Conservation (phyloP, 2,113 vertebrate species). For the Pelusios castaneus region DNA sequence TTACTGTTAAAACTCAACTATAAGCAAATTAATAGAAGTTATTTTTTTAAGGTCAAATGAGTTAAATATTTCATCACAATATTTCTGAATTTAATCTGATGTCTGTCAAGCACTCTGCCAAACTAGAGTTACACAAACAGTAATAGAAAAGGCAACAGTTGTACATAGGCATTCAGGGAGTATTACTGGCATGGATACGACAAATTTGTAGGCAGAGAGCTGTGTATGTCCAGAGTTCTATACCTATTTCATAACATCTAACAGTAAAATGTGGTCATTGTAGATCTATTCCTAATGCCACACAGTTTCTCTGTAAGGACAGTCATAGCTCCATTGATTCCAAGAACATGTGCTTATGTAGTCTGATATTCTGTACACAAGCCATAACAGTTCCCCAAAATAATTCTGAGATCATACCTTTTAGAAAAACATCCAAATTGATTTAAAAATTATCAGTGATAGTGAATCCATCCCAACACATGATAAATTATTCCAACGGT, state of each 20-base stretch:
- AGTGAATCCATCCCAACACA: too few relatives aligned
- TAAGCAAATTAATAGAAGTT: background rate
- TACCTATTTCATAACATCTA: background rate
- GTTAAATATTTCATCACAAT: background rate
- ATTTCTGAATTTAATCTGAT: background rate
- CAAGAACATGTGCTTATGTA: background rate
- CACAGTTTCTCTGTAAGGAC: background rate
- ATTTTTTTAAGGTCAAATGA: background rate
- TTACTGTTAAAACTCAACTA: background rate
- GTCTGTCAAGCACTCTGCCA: background rate
- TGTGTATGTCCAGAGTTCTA: background rate
- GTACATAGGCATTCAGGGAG: background rate
- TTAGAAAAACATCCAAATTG: too few relatives aligned
- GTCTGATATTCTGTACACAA: background rate
- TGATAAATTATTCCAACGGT: too few relatives aligned
- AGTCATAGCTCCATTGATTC: background rate
- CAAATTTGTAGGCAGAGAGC: background rate
- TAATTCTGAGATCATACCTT: too few relatives aligned
- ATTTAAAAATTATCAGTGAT: too few relatives aligned
- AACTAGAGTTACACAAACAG: fast-evolving
- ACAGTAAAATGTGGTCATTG: background rate
- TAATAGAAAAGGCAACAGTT: background rate
- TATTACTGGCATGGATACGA: background rate
- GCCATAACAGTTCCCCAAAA: background rate
- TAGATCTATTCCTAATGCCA: background rate